Conservation (phyloP, 2,888 invertebrate species). For the Chironomus tentans region DNA sequence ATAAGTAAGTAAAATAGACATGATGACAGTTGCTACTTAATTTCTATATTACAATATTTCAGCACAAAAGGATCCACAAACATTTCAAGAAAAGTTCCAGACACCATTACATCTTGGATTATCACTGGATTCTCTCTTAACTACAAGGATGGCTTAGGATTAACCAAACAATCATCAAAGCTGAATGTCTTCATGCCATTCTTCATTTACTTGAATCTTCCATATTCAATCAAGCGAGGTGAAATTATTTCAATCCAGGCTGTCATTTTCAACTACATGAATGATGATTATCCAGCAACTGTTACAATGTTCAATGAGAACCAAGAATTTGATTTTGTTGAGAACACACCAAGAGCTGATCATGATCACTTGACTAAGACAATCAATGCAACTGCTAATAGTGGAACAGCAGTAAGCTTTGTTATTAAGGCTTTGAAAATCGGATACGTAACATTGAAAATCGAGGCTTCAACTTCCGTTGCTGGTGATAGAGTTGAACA, state of each 20-base stretch:
- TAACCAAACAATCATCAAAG: conserved; percentile 55
- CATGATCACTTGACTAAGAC: conserved; percentile 56
- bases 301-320: conserved; percentile 69
- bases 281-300: conserved; percentile 59
- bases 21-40: too few relatives aligned
- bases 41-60: conserved; percentile 29
- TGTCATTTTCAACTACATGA: conserved; percentile 72
- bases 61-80: conserved; percentile 45
- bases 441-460: conserved; percentile 59
- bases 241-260: conserved; percentile 76
- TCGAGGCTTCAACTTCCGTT: conserved; percentile 56
- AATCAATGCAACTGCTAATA: conserved; percentile 54
- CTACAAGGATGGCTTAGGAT: conserved; percentile 58
- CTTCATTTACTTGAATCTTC: conserved; percentile 70
- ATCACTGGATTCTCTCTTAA: conserved; percentile 67
- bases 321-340: conserved; percentile 64
- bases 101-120: conserved; percentile 68
- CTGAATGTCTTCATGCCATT: conserved; percentile 64
- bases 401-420: conserved; percentile 65
- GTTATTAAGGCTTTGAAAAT: conserved; percentile 59
- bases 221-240: conserved; percentile 71
- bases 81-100: conserved; percentile 53
- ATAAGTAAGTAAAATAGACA: background rate
- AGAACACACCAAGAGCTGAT: conserved; percentile 45
- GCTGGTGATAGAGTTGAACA: conserved; percentile 65